Evolutionary conservation across 2,113 vertebrate genomes (phyloP).

Genomic region (Fulica atra): DNA sequence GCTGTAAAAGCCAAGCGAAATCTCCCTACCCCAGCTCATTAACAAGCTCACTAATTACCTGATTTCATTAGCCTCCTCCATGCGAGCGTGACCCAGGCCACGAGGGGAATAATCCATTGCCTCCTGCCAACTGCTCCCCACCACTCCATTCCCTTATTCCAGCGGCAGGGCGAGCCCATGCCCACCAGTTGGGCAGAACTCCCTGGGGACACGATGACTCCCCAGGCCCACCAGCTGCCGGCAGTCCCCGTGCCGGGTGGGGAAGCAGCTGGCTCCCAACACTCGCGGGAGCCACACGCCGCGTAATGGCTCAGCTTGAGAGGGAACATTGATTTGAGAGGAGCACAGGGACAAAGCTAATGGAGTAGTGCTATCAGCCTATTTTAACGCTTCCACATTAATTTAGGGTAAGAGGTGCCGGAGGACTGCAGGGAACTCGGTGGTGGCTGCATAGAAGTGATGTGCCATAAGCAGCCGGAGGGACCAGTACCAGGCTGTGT

Average conservation of each 20-base stretch:
- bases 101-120: rapidly evolving
- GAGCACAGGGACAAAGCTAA: neutral
- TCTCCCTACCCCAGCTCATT: neutral
- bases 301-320: rapidly evolving
- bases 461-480: neutral
- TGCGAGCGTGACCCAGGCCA: rapidly evolving
- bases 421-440: neutral
- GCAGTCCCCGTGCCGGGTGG: rapidly evolving
- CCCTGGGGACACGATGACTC: rapidly evolving
- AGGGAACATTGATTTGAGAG: neutral
- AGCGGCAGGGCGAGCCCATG: rapidly evolving
- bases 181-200: rapidly evolving
- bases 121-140: neutral
- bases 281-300: rapidly evolving
- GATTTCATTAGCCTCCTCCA: neutral
- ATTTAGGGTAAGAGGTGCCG: neutral
- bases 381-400: neutral
- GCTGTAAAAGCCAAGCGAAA: neutral
- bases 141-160: neutral
- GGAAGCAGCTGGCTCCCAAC: neutral
- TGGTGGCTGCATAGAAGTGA: neutral
- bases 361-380: neutral
- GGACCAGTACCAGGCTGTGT: neutral
- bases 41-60: neutral
- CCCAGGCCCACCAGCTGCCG: rapidly evolving